These are phyloP conservation scores for Phyllostomus hastatus DNA, from an alignment of 2,113 vertebrate genomes.

Conservation along the genomic window DNA sequence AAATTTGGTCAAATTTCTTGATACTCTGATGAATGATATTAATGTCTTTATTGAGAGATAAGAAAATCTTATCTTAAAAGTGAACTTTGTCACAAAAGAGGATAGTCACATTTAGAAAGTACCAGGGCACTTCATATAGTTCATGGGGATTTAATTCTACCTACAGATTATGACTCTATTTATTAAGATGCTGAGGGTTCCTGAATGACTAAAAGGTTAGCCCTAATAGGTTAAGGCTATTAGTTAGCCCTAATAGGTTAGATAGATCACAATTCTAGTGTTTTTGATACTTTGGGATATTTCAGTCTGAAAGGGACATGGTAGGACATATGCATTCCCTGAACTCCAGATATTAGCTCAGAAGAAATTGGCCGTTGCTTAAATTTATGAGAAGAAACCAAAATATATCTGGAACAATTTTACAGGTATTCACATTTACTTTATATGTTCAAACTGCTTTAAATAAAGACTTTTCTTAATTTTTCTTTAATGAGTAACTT, in stretches of 20 bases:
- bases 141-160: neutral
- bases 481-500: neutral
- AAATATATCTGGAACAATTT: neutral
- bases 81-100: neutral
- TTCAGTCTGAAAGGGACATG: neutral
- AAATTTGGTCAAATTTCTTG: neutral
- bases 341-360: neutral
- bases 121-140: neutral
- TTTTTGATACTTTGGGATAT: neutral
- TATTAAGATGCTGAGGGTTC: neutral
- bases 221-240: neutral
- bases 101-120: neutral
- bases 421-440: neutral
- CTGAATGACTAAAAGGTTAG: neutral
- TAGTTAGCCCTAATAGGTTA: neutral
- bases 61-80: neutral
- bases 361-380: neutral
- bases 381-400: neutral
- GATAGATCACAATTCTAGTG: neutral
- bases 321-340: neutral
- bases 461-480: neutral
- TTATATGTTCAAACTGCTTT: neutral
- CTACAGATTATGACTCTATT: neutral
- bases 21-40: neutral
- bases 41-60: neutral